Percentiles rank a stretch among this genome's conserved stretches.
These are phyloP conservation scores for Periphyllus acericola DNA, from an alignment of 2,888 invertebrate genomes.

Conservation along the genomic window DNA sequence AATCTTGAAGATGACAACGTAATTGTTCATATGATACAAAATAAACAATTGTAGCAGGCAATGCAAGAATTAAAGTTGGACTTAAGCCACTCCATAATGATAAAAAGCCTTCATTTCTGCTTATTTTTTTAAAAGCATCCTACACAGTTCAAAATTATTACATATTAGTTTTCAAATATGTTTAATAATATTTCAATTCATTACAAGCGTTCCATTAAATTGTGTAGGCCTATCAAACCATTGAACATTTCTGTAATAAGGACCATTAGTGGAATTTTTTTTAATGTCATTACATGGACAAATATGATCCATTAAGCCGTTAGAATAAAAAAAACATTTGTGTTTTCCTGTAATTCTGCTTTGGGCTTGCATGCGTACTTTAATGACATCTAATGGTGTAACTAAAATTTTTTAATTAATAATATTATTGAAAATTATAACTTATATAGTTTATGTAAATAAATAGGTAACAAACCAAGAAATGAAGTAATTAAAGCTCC, in stretches of 20 bases:
- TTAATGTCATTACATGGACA: conserved; percentile 78
- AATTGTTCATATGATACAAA: conserved; percentile 97
- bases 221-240: conserved; percentile 65
- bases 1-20: conserved; percentile 74
- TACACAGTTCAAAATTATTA: conserved; percentile 67
- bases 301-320: conserved; percentile 98
- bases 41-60: conserved; percentile 96
- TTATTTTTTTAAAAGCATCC: conserved; percentile 97
- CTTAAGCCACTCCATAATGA: conserved; percentile 98
- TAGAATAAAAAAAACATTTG: conserved; percentile 95
- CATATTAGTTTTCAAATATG: background rate
- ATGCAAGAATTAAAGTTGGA: conserved; percentile 92
- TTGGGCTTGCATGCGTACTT: conserved; percentile 95
- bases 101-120: conserved; percentile 84
- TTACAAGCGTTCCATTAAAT: conserved; percentile 73
- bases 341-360: conserved; percentile 83
- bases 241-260: conserved; percentile 61
- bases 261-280: conserved; percentile 59
- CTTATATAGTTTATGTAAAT: conserved; percentile 12
- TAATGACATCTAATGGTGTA: conserved; percentile 99
- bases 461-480: conserved; percentile 74
- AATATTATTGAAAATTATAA: background rate
- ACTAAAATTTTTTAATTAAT: conserved; percentile 72
- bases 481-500: conserved; percentile 90
- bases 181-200: conserved; percentile 64